phyloP scores from a whole-genome alignment of 1,140 invertebrate species.

The Bradysia coprophila region DNA sequence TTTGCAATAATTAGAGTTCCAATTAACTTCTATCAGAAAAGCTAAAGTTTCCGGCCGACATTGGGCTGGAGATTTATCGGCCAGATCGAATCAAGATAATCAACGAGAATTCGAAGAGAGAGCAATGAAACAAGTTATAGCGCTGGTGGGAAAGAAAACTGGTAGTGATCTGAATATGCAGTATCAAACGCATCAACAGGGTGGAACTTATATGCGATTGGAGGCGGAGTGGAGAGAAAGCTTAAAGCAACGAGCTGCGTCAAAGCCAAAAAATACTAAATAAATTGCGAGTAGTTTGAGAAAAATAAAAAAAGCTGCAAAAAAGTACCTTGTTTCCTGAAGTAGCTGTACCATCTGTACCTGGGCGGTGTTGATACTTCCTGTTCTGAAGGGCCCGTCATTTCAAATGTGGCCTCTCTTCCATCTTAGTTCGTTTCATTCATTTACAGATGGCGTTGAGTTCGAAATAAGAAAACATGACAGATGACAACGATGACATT shows the following conservation, averaged over 20 bases:
- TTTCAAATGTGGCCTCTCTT: no score
- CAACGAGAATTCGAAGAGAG: conserved; percentile 65
- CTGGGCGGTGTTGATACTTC: no score
- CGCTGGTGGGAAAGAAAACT: conserved; percentile 30
- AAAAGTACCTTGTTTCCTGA: no score
- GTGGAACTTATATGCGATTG: conserved; percentile 46
- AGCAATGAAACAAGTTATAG: conserved; percentile 43
- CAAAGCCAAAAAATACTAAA: no score
- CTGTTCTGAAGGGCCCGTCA: no score
- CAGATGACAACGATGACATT: no score
- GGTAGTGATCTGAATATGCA: conserved; percentile 13
- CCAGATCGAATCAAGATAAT: conserved; percentile 67
- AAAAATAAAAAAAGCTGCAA: no score
- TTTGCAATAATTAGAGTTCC: background rate
- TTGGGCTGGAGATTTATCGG: conserved; percentile 52
- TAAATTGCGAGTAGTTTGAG: no score
- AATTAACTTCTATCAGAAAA: conserved; percentile 6
- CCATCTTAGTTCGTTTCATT: no score
- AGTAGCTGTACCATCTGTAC: no score
- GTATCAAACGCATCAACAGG: conserved; percentile 20
- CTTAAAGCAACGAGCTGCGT: conserved; percentile 18
- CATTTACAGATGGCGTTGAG: no score
- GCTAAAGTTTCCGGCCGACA: conserved; percentile 26
- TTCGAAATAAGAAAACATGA: no score
- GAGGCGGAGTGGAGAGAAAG: conserved; percentile 54